Evolutionary conservation across 2,797 vertebrate species (phyloP).

Genomic region (Onychomys torridus): DNA sequence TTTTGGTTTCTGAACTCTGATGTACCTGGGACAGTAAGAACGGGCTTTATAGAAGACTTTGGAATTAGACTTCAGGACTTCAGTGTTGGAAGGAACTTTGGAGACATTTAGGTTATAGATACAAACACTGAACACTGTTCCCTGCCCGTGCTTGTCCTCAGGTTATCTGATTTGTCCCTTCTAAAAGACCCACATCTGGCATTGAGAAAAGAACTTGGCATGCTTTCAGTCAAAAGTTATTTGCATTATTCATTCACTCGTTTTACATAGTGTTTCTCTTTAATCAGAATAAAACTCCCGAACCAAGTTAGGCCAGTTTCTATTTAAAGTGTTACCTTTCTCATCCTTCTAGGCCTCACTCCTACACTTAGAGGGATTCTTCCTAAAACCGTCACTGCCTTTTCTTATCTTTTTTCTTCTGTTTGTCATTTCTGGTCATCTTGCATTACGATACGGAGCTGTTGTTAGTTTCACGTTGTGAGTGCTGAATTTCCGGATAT

Average conservation of each 20-base stretch:
- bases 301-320: conserved; percentile 55
- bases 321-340: neutral
- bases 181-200: neutral
- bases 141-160: neutral
- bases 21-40: conserved; percentile 59
- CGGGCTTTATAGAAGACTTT: conserved; percentile 45
- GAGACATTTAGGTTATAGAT: conserved; percentile 37
- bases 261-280: neutral
- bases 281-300: conserved; percentile 45
- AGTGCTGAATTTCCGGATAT: conserved; percentile 6
- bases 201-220: neutral
- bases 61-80: conserved; percentile 59
- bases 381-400: neutral
- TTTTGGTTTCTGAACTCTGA: conserved; percentile 72
- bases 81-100: conserved; percentile 31
- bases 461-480: conserved; percentile 9
- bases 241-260: conserved; percentile 21
- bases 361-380: neutral
- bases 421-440: conserved; percentile 47
- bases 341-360: rapidly evolving
- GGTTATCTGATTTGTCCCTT: neutral
- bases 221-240: neutral
- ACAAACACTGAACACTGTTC: neutral
- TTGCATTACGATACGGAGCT: neutral
- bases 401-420: conserved; percentile 31